Conservation (phyloP, 2,113 vertebrate genomes). For the Alethe castanea region DNA sequence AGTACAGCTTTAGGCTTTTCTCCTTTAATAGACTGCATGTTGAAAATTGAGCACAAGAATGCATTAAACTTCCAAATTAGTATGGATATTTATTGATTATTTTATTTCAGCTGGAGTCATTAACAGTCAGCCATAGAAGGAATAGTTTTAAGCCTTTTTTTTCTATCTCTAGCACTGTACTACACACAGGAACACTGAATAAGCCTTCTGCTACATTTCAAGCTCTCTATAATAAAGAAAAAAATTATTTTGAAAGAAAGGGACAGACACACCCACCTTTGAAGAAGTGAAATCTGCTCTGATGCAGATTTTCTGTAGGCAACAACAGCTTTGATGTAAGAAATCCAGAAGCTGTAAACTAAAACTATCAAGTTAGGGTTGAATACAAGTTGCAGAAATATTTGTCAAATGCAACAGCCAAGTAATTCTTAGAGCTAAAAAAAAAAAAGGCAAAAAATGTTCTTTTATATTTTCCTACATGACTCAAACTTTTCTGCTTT, state of each 20-base stretch:
- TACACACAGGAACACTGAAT: background rate
- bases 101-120: background rate
- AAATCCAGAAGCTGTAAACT: background rate
- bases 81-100: background rate
- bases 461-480: background rate
- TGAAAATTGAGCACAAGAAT: background rate
- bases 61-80: slow-evolving; percentile 9
- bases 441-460: background rate
- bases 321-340: background rate
- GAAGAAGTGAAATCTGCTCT: background rate
- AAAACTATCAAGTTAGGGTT: background rate
- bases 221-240: background rate
- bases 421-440: background rate
- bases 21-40: background rate
- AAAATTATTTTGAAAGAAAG: background rate
- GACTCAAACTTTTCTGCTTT: background rate
- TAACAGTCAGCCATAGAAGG: background rate
- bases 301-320: background rate
- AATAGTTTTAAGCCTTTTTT: background rate
- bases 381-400: background rate
- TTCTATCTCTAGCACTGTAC: background rate
- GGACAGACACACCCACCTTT: background rate
- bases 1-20: background rate
- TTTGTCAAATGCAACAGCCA: background rate
- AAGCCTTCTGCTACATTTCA: background rate